phyloP scores from a whole-genome alignment of 2,797 vertebrate genomes.

The Synaphobranchus kaupii region DNA sequence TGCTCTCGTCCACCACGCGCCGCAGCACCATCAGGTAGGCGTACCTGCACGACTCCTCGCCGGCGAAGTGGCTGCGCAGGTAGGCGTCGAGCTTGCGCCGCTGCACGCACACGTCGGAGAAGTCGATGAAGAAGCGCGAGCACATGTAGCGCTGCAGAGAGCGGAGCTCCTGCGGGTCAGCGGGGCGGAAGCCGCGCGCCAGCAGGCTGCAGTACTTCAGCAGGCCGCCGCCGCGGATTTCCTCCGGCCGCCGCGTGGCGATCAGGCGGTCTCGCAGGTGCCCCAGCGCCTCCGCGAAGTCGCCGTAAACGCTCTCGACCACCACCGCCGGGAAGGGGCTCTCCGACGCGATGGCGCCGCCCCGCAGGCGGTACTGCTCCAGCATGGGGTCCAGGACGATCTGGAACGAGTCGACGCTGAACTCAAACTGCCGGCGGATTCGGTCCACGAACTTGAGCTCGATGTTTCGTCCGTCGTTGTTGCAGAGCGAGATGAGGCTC shows the following conservation, averaged over 20 bases:
- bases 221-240: conserved; percentile 92
- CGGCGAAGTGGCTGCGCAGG: conserved; percentile 94
- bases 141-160: conserved; percentile 95
- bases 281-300: conserved; percentile 82
- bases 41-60: conserved; percentile 93
- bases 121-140: conserved; percentile 97
- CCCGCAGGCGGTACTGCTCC: too few species aligned
- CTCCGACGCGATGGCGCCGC: conserved; percentile 74
- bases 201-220: conserved; percentile 96
- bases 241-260: conserved; percentile 92
- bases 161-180: conserved; percentile 87
- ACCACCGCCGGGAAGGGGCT: conserved; percentile 83
- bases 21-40: conserved; percentile 95
- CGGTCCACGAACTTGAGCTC: conserved; percentile 96
- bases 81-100: conserved; percentile 93
- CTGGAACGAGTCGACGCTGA: conserved; percentile 97
- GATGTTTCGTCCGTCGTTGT: conserved; percentile 91
- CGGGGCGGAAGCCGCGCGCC: conserved; percentile 86
- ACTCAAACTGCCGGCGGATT: conserved; percentile 94
- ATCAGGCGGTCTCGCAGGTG: conserved; percentile 91
- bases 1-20: conserved; percentile 93
- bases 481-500: conserved; percentile 95
- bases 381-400: conserved; percentile 92
- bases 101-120: conserved; percentile 92
- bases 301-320: conserved; percentile 91